phyloP scores from a whole-genome alignment of 2,113 vertebrate genomes.

The Grallaria varia region DNA sequence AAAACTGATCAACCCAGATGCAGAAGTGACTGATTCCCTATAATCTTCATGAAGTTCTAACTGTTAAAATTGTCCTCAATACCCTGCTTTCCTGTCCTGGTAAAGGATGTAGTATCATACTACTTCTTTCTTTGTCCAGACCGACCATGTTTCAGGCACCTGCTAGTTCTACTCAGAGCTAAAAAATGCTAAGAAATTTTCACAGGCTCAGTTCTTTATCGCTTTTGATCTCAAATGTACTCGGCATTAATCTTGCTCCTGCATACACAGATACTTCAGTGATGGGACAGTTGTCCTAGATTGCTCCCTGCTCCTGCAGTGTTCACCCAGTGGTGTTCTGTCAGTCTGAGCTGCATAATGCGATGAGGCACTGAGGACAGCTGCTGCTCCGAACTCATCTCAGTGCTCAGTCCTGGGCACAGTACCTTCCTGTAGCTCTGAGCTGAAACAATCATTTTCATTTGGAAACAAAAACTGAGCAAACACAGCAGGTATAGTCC shows the following conservation, averaged over 20 bases:
- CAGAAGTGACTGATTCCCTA: not conserved
- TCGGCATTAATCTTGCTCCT: not conserved
- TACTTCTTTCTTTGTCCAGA: not conserved
- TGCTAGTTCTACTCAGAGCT: not conserved
- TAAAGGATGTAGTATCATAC: not conserved
- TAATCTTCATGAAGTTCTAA: not conserved
- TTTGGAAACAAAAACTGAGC: not conserved
- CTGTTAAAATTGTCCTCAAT: not conserved
- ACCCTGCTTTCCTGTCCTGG: not conserved
- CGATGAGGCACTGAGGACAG: not conserved
- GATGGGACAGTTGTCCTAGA: conserved; percentile 28
- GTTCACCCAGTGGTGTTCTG: not conserved
- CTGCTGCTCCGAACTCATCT: conserved; percentile 36
- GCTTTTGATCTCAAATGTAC: not conserved
- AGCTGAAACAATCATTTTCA: not conserved
- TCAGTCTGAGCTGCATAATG: not conserved
- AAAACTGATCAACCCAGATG: not conserved
- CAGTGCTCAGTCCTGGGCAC: not conserved
- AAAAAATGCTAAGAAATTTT: not conserved
- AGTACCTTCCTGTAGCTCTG: not conserved
- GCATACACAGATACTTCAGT: not conserved
- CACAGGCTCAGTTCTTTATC: not conserved
- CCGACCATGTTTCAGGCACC: not conserved
- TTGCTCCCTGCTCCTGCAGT: conserved; percentile 14
- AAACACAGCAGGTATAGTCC: not conserved